These are phyloP conservation scores for Leptinotarsa juncta DNA, from an alignment of 2,888 invertebrate species.

Conservation along the genomic window DNA sequence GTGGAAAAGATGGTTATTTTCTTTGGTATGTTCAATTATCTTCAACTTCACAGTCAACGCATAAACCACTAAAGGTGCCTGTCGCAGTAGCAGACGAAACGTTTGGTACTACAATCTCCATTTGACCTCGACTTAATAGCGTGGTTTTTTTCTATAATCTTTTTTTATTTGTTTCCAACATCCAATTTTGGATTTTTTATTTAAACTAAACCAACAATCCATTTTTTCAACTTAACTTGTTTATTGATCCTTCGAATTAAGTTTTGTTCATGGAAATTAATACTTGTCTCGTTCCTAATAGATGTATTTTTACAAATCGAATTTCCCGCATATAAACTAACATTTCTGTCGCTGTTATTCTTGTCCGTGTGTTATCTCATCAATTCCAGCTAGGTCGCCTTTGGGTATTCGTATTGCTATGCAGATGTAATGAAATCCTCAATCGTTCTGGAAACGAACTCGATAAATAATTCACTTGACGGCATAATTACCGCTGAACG, in stretches of 20 bases:
- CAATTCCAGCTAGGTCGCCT: neutral
- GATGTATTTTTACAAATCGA: neutral
- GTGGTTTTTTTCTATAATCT: too few species aligned
- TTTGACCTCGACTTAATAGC: too few species aligned
- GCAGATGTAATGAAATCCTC: slow-evolving; percentile 14
- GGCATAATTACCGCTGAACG: slow-evolving; percentile 32
- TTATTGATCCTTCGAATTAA: neutral
- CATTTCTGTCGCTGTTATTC: neutral
- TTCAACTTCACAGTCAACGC: too few species aligned
- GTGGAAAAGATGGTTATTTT: too few species aligned
- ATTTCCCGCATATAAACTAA: neutral
- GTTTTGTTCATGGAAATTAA: neutral
- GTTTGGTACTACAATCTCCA: too few species aligned
- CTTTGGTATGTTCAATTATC: too few species aligned
- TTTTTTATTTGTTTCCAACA: too few species aligned
- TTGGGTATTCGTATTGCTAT: slow-evolving; percentile 9
- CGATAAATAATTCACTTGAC: slow-evolving; percentile 32
- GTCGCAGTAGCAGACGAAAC: too few species aligned
- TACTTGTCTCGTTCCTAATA: neutral
- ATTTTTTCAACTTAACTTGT: too few species aligned
- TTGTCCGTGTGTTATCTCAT: slow-evolving; percentile 4
- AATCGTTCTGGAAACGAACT: slow-evolving; percentile 32
- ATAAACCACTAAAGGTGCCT: too few species aligned
- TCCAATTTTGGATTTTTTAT: too few species aligned
- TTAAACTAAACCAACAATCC: too few species aligned